Base-by-base conservation (phyloP, 2,888 invertebrate genomes). In the Mantis religiosa region DNA sequence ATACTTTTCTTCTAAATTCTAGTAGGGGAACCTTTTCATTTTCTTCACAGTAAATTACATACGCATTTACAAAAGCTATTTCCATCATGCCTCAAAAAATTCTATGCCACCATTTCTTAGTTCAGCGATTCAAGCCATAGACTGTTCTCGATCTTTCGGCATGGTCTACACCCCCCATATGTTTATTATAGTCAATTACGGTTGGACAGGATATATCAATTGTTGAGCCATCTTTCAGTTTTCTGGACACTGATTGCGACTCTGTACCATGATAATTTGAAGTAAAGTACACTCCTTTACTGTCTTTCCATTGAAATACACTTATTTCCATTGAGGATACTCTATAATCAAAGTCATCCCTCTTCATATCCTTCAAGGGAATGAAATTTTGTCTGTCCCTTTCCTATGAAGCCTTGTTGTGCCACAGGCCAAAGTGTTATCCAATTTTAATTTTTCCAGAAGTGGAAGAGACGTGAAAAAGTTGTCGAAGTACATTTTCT, bases 221-320 rank as follows among this genome's bases (percentile, higher is more conserved):
- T 83, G 28, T 83, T 12, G 54, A 47, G 7, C 84, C 87, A 84
- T 84, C 89, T 41, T 87, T 83, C 8, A 89, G 89, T n/a, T 54
- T 89, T 27, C 87, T 7, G 6, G 71, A 82, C 15, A 89, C 89
- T 4, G 71, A 30, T 15, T 54, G 28, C n/a, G 34, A 87, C 47
- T 88, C 90, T 54, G 90, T 88, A 88, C 91, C 90, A 88, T 91
- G 91, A 87, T 90, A n/a, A n/a, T n/a, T n/a, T n/a, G n/a, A 91
- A 34, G 89, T 83, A 30, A 91, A 85, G 81, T 89, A 28, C 7
- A 90, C 90, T 25, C 88, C 83, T 87, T 89, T 91, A 30, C n/a
- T n/a, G n/a, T n/a, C 89, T n/a, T 90, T 88, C 91, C 90, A 91
- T 84, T 91, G 90, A 82, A 84, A 90, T 25, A 89, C 85, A 28